phyloP scores from a whole-genome alignment of 2,797 vertebrate species.

The Sternotherus odoratus region DNA sequence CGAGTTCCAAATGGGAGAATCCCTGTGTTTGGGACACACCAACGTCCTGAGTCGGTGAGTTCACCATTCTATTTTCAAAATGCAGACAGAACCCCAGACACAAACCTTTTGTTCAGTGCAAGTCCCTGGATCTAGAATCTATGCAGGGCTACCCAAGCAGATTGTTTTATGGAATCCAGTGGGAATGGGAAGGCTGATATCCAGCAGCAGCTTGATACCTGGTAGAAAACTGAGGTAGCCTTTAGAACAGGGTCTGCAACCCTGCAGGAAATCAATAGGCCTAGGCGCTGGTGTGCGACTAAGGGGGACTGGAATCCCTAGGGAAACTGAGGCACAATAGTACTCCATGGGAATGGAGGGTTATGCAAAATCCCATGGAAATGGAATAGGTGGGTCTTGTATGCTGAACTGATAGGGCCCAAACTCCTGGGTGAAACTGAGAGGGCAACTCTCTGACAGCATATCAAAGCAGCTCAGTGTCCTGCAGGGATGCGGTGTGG shows the following conservation, averaged over 20 bases:
- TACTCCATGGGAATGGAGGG: accelerated
- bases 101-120: background rate
- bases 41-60: background rate
- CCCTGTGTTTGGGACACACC: background rate
- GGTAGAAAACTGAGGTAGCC: background rate
- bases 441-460: background rate
- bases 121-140: background rate
- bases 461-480: background rate
- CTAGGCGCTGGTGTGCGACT: background rate
- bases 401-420: background rate
- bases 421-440: background rate
- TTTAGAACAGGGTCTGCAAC: background rate
- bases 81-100: background rate
- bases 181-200: background rate
- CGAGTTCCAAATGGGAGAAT: background rate
- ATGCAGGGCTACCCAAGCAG: background rate
- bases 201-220: background rate
- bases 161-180: background rate
- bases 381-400: background rate
- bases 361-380: conserved; percentile 5
- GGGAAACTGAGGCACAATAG: accelerated
- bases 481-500: background rate
- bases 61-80: background rate
- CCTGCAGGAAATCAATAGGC: background rate
- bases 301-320: background rate